Evolutionary conservation across 1,140 invertebrate genomes (phyloP), one percentile per base, ranked within the genome.

Genomic region (Brachionus koreanus): DNA sequence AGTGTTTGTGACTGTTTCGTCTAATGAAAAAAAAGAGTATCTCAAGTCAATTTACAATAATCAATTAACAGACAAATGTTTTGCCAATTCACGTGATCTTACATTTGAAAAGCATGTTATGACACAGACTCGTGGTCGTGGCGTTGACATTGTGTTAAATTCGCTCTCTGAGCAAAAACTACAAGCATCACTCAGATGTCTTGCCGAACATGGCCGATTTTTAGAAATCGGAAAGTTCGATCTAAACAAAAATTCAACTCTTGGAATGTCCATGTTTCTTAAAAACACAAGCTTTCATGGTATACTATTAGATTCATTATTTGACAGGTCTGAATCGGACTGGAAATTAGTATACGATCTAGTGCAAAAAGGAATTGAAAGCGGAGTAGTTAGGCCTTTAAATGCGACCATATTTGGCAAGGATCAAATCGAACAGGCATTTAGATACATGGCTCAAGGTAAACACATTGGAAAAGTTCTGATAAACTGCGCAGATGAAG

Each of bases 141-240:
- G 96, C 83, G 95, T 98, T 6, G 93, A 98, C 86, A 86, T 98
- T 5, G 93, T 98, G 5, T 89, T 98, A 13, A 98, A 98, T 89
- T 98, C 96, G 0, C 89, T 98, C 23, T 93, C 96, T 5, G 95
- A 93, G 85, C 94, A 97, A 83, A 95, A 96, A 89, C 89, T 98
- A 13, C 94, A 94, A 87, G 96, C 96, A 2, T 95, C 94, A 76
- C 89, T 98, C 6, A 91, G 95, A 82, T 96, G 96, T 86, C 88
- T 98, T 42, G 94, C 94, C 1, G 89, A 92, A 63, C 94, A 95
- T 86, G 96, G 96, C 42, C 91, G 95, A 42, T 98, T 98, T 90
- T 89, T 98, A 33, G 96, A 98, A 90, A 98, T 98, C 85, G 97
- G 96, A 83, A 98, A 98, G 89, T 95, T 93, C 83, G 96, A 98